phyloP scores from a whole-genome alignment of 2,888 invertebrate genomes.

The Melipona bicolor region DNA sequence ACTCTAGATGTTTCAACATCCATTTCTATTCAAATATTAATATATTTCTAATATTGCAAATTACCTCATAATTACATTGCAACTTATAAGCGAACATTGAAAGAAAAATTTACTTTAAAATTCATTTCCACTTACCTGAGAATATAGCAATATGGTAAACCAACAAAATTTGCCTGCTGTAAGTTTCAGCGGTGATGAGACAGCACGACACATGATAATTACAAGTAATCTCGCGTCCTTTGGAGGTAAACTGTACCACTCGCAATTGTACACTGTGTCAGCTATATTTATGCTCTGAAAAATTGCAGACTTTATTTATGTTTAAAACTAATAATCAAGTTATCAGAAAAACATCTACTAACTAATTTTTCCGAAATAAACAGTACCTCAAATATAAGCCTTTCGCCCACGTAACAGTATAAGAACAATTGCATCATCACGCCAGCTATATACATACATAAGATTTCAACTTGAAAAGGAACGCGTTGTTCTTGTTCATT shows the following conservation, averaged over 20 bases:
- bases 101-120: background rate
- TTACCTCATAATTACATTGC: background rate
- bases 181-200: constrained; percentile 50
- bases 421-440: constrained; percentile 68
- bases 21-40: no score
- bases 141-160: constrained; percentile 55
- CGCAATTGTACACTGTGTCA: constrained; percentile 45
- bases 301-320: background rate
- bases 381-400: constrained; percentile 55
- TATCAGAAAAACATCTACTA: accelerated
- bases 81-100: background rate
- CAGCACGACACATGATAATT: constrained; percentile 56
- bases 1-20: no score
- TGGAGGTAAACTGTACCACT: constrained; percentile 62
- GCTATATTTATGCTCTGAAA: constrained; percentile 5
- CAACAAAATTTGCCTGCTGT: constrained; percentile 59
- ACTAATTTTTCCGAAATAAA: background rate
- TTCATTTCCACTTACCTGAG: constrained; percentile 16
- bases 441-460: constrained; percentile 41
- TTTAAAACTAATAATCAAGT: no score
- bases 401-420: constrained; percentile 50
- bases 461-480: constrained; percentile 34
- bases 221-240: constrained; percentile 20
- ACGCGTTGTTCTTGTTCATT: constrained; percentile 4
- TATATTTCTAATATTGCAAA: no score